Conservation (phyloP, 2,797 vertebrate genomes). For the Paramormyrops hopkinsi region DNA sequence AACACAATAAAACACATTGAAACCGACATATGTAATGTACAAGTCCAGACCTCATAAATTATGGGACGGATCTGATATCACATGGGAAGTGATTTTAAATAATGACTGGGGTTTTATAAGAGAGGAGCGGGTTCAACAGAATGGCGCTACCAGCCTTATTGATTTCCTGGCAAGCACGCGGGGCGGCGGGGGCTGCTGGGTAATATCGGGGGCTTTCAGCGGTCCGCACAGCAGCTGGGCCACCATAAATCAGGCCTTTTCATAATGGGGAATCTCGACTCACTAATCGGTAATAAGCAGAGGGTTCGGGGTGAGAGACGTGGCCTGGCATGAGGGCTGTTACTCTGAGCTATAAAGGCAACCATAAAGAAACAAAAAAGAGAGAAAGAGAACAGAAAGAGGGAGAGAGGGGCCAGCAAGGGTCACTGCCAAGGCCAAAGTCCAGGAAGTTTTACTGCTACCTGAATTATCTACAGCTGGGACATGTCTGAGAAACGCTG, state of each 20-base stretch:
- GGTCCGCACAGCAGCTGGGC: constrained; percentile 41
- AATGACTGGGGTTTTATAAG: constrained; percentile 26
- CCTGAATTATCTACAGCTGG: not conserved
- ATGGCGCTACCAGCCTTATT: constrained; percentile 38
- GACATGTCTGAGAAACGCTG: not conserved
- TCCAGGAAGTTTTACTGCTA: not conserved
- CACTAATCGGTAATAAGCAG: constrained; percentile 62
- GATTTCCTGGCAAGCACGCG: constrained; percentile 60
- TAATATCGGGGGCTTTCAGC: constrained; percentile 59
- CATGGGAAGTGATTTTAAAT: constrained; percentile 27
- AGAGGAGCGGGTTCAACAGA: not conserved
- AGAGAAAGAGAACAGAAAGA: not conserved
- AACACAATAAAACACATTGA: not conserved
- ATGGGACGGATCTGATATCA: constrained; percentile 25
- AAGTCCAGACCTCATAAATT: not conserved
- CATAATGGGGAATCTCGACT: constrained; percentile 55
- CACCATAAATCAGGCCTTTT: constrained; percentile 53
- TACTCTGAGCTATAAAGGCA: not conserved
- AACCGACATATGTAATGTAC: not conserved
- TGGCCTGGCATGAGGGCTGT: constrained; percentile 27
- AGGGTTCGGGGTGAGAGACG: constrained; percentile 43
- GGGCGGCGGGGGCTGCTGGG: constrained; percentile 51
- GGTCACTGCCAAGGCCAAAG: not conserved
- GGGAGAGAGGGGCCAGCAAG: not conserved
- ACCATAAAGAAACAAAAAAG: not conserved